Percentiles rank a stretch among this genome's conserved stretches.
Conservation (phyloP, 2,888 invertebrate genomes). For the Bruchidius siliquastri region DNA sequence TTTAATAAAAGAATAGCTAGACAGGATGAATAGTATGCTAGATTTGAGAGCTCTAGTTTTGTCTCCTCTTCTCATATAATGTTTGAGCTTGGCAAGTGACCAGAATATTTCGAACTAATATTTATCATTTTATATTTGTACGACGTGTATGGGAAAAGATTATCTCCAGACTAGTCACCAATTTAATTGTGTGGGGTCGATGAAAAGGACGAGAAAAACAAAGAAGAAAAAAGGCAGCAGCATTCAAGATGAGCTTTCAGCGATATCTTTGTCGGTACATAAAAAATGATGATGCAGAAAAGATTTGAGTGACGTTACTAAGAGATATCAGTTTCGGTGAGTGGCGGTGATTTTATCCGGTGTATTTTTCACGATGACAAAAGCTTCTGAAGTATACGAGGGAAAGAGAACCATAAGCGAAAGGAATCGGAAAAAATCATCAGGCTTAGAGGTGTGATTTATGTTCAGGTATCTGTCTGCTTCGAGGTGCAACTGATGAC, state of each 20-base stretch:
- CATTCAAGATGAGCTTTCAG: background rate
- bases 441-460: background rate
- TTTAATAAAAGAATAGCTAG: too few species aligned
- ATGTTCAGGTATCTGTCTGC: too few species aligned
- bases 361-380: background rate
- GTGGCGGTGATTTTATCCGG: background rate
- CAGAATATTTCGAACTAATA: too few species aligned
- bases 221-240: background rate
- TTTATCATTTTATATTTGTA: background rate
- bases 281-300: background rate
- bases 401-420: background rate
- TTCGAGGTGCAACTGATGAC: too few species aligned
- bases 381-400: background rate
- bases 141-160: background rate
- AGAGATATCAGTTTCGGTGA: background rate
- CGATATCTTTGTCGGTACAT: background rate
- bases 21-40: too few species aligned
- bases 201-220: background rate
- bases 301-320: background rate
- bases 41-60: too few species aligned
- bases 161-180: background rate
- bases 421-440: background rate
- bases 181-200: background rate
- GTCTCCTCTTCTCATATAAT: too few species aligned
- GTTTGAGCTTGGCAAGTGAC: too few species aligned